Percentiles rank a stretch among this genome's conserved stretches.
These are phyloP conservation scores for Paramormyrops kingsleyae DNA, from an alignment of 2,113 vertebrate species.

Conservation along the genomic window DNA sequence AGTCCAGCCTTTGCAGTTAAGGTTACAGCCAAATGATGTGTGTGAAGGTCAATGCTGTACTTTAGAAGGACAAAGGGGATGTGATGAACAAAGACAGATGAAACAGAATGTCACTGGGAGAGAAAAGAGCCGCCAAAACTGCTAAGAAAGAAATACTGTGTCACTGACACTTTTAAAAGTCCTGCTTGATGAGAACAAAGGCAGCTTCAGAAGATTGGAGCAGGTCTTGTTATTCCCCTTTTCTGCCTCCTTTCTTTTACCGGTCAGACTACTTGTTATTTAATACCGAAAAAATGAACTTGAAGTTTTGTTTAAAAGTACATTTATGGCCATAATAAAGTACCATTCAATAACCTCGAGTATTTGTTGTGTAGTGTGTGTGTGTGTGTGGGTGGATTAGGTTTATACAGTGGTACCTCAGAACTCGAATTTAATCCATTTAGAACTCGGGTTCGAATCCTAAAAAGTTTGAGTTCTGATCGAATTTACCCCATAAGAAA, in stretches of 20 bases:
- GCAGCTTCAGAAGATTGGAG: not conserved
- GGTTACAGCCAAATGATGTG: not conserved
- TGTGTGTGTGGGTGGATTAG: not conserved
- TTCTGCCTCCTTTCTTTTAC: not conserved
- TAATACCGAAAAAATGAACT: not conserved
- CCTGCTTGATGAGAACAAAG: constrained; percentile 4
- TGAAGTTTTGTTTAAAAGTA: not conserved
- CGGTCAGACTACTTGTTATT: not conserved
- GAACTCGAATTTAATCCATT: no score
- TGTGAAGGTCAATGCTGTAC: not conserved
- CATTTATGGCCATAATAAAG: not conserved
- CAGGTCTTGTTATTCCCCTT: not conserved
- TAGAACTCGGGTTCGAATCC: no score
- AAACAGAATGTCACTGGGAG: not conserved
- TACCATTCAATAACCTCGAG: not conserved
- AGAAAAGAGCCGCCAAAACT: not conserved
- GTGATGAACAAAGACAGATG: not conserved
- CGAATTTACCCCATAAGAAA: no score
- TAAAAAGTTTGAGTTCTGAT: no score
- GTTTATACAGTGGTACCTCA: no score
- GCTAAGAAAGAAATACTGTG: not conserved
- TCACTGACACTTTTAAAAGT: not conserved
- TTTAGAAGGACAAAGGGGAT: not conserved
- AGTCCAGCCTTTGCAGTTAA: not conserved
- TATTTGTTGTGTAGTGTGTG: not conserved